These are phyloP conservation scores for Catalaphyllia jardinei DNA, from an alignment of 64 coral and sea anemone species.

Conservation along the genomic window DNA sequence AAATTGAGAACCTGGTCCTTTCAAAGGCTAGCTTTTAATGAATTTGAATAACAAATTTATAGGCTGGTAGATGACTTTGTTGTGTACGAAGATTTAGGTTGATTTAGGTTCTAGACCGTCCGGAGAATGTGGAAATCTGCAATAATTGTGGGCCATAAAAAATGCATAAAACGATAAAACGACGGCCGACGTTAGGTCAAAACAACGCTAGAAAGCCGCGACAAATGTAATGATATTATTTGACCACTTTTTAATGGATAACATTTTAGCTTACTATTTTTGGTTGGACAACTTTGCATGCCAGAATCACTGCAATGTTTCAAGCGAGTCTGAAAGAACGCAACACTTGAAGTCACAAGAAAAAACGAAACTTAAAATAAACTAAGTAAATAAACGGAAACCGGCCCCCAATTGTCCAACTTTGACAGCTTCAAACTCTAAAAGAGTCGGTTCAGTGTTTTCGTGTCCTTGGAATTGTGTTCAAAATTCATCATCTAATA, in stretches of 20 bases:
- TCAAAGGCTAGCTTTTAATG: background rate
- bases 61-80: background rate
- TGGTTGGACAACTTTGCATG: background rate
- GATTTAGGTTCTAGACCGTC: background rate
- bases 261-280: conserved; percentile 15
- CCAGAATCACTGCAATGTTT: background rate
- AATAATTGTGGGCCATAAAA: background rate
- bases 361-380: background rate
- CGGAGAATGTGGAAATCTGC: background rate
- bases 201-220: background rate
- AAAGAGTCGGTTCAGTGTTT: too few species aligned
- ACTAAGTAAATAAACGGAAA: background rate
- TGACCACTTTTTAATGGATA: conserved; percentile 7
- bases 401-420: background rate
- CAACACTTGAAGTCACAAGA: background rate
- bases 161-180: conserved; percentile 3
- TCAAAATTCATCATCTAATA: too few species aligned
- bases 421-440: background rate
- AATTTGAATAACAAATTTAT: background rate
- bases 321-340: background rate
- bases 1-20: background rate
- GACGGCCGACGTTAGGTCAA: background rate
- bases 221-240: background rate
- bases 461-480: too few species aligned
- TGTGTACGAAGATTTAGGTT: background rate